Base-by-base conservation (phyloP, 2,113 vertebrate species). In the Tragulus kanchil region DNA sequence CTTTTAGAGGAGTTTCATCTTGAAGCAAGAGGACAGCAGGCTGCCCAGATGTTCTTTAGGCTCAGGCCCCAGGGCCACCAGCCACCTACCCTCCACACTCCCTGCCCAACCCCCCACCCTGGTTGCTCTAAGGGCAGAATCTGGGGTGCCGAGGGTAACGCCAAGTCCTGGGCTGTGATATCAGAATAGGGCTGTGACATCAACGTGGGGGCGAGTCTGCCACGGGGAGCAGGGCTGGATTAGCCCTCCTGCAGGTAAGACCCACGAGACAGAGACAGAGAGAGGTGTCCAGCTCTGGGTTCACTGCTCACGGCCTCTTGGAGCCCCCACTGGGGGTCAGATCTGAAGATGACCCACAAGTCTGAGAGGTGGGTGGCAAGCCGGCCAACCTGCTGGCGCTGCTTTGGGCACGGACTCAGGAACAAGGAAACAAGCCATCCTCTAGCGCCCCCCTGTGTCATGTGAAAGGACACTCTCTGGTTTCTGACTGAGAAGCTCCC, bases 151-250 rank as follows among this genome's bases (percentile, higher is more conserved):
- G 48, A 16, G 52, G 59, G 16, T 64, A 36, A 88, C 73, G 94
- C 86, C 64, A 71, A 85, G 59, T 42, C 5, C 81, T 28, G 25
- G 89, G 42, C 50, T 96, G 48, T 98, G 95, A 97, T 73, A 85
- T 97, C 97, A 98, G 92, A 97, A 94, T 94, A 81, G 93, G 50
- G 50, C 50, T 94, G 36, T 96, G 96, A 97, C 95, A 90, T 97
- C 97, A 95, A 1, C 2, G 19, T 28, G 21, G 23, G 65, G 50
- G 4, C 67, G 88, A 36, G 56, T 23, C 36, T 54, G 64, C 25
- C 45, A 86, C 15, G 50, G 61, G 73, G n/a, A 71, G 48, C 4
- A 58, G n/a, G 56, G 59, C 28, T 23, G 21, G 54, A 59, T 45
- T 23, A 65, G 62, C 1, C 0, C 3, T 61, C 26, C 28, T 14